Conservation (phyloP, 2,113 vertebrate species). For the Cheilinus undulatus region DNA sequence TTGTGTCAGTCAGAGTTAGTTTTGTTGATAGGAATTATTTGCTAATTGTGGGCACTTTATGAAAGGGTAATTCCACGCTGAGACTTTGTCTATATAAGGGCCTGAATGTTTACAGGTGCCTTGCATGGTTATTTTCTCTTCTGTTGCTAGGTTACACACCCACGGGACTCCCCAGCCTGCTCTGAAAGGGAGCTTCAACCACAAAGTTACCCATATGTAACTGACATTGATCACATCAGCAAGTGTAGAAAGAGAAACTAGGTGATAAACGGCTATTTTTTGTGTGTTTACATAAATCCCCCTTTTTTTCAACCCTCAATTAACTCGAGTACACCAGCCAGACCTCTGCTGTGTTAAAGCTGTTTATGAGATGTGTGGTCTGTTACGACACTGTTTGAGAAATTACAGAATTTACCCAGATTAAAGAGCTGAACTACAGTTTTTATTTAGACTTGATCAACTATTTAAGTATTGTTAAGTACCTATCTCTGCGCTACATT, state of each 20-base stretch:
- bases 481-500: too few species aligned
- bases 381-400: neutral
- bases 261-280: neutral
- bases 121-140: neutral
- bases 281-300: neutral
- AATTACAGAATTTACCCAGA: too few species aligned
- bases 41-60: neutral
- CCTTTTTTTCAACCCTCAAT: neutral
- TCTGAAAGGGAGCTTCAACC: constrained; percentile 28
- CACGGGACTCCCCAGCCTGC: constrained; percentile 68
- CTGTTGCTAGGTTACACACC: constrained; percentile 61
- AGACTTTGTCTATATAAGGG: constrained; percentile 4
- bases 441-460: too few species aligned
- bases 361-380: too few species aligned
- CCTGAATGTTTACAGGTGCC: constrained; percentile 1
- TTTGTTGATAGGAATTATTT: neutral
- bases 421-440: too few species aligned
- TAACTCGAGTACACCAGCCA: neutral
- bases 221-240: neutral
- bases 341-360: neutral
- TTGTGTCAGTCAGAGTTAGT: neutral
- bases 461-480: too few species aligned
- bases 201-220: neutral
- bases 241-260: constrained; percentile 51
- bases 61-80: constrained; percentile 62